Base-by-base conservation (phyloP, 2,888 invertebrate genomes). In the Thalpophila matura region DNA sequence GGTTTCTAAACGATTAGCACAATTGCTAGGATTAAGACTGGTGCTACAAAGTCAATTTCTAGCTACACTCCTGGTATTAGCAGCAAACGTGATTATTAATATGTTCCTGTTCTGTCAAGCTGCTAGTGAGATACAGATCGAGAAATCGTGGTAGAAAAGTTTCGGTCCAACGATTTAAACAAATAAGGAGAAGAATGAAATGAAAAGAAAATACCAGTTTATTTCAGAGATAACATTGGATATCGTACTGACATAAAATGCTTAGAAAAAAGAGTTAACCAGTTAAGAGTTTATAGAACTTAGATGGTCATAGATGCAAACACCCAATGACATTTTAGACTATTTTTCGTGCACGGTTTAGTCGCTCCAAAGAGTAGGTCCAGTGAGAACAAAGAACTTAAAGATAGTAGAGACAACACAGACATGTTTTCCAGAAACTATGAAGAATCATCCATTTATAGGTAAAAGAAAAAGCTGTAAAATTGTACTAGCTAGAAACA, bases 1-100 rank as follows among this genome's bases (percentile, higher is more conserved):
- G 79, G 80, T 87, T 88, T 88, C 87, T 87, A 86, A 85, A 81
- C 84, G 81, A 84, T 88, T 84, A 83, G 74, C 79, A 72, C 72
- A 81, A 85, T 78, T 80, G 76, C 80, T 76, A 76, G 73, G 63
- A 81, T 83, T 80, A 80, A 74, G 60, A 65, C 43, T 49, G 4
- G 61, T 51, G 67, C 38, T 58, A 57, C 73, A 50, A 26, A 55
- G 58, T 43, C 54, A 56, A 64, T 64, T 68, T 67, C 68, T 73
- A 73, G 22, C 26, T 56, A 26, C 55, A 43, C 65, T 69, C 45
- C 47, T 53, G 42, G 53, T 50, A 53, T 53, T 56, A 50, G 29
- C 38, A 10, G 20, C 53, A 47, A 72, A 61, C 31, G 20, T 53
- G 24, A 65, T 68, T 51, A 55, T 45, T 31, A 43, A 47, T 58